Conservation (phyloP, 2,888 invertebrate species). For the Tetramorium bicarinatum region DNA sequence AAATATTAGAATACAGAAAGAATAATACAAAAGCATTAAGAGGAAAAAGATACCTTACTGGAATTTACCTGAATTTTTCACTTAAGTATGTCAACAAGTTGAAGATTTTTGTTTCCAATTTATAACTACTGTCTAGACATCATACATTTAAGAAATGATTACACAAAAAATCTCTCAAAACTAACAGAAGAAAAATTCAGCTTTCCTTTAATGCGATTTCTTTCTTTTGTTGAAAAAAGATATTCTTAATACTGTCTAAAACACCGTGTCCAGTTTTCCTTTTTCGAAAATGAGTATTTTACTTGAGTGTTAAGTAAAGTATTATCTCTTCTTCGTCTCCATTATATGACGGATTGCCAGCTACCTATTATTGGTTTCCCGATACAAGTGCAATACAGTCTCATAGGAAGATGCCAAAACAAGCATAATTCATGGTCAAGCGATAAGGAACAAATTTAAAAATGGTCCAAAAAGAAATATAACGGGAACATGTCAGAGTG, state of each 20-base stretch:
- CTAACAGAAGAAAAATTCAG: neutral
- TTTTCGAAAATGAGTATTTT: constrained; percentile 5
- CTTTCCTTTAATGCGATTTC: no score
- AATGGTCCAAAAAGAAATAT: neutral
- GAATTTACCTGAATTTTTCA: neutral
- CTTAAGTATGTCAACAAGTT: neutral
- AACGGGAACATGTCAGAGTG: neutral
- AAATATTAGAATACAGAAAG: neutral
- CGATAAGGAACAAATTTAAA: constrained; percentile 22
- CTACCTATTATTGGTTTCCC: neutral
- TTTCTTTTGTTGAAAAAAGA: neutral
- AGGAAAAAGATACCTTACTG: neutral
- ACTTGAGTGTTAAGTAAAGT: neutral
- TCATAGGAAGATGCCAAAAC: neutral
- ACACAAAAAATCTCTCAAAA: neutral
- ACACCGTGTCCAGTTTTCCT: neutral
- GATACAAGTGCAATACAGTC: neutral
- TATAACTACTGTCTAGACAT: neutral
- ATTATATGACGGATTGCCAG: neutral
- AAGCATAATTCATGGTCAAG: constrained; percentile 27
- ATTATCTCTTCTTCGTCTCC: constrained; percentile 26
- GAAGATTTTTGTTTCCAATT: neutral
- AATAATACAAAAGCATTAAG: neutral
- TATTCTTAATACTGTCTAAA: neutral
- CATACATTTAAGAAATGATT: neutral